phyloP scores from a whole-genome alignment of 2,888 invertebrate species.

The Xiphydria camelus region DNA sequence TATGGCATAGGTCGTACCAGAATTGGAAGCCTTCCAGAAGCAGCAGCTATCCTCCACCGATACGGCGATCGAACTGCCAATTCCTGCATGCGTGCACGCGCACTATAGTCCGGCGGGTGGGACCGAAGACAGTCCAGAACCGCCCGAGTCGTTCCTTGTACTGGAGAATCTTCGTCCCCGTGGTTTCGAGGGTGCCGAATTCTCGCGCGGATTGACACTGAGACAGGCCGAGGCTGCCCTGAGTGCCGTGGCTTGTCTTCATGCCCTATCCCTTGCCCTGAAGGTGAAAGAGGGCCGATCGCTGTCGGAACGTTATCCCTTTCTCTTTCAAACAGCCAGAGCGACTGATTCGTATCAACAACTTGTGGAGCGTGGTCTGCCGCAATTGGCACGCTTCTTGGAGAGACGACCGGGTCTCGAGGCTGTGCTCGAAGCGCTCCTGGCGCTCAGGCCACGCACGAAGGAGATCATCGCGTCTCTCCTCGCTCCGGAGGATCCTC shows the following conservation, averaged over 20 bases:
- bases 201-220: slow-evolving; percentile 69
- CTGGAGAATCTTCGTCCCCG: slow-evolving; percentile 72
- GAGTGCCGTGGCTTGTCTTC: slow-evolving; percentile 72
- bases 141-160: slow-evolving; percentile 71
- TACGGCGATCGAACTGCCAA: slow-evolving; percentile 62
- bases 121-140: slow-evolving; percentile 54
- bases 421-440: slow-evolving; percentile 65
- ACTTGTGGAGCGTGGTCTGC: slow-evolving; percentile 75
- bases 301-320: slow-evolving; percentile 64
- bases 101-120: slow-evolving; percentile 62
- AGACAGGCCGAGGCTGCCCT: slow-evolving; percentile 72
- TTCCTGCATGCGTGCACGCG: slow-evolving; percentile 73
- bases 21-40: slow-evolving; percentile 67
- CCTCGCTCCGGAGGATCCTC: slow-evolving; percentile 72
- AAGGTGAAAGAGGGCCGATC: slow-evolving; percentile 62
- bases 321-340: slow-evolving; percentile 76
- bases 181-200: slow-evolving; percentile 70
- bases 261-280: slow-evolving; percentile 71
- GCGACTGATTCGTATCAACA: slow-evolving; percentile 82
- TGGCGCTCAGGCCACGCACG: slow-evolving; percentile 67
- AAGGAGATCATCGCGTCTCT: slow-evolving; percentile 73
- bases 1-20: slow-evolving; percentile 67
- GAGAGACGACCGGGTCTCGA: slow-evolving; percentile 68
- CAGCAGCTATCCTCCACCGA: slow-evolving; percentile 52
- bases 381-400: slow-evolving; percentile 74